These are phyloP conservation scores for Cynocephalus volans DNA, from an alignment of 2,113 vertebrate genomes.

Conservation along the genomic window DNA sequence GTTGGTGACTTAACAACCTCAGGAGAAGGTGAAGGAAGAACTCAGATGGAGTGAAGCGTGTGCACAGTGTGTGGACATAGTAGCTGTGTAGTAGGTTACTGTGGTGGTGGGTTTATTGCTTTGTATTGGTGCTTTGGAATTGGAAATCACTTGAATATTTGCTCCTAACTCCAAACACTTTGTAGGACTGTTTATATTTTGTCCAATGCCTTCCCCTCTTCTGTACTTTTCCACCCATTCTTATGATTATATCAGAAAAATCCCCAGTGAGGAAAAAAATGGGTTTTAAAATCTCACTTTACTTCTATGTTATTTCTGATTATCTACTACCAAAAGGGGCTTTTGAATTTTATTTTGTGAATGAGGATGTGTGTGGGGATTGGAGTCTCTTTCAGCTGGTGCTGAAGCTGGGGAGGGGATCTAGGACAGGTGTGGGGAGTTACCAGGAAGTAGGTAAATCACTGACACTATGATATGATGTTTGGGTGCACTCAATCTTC, in stretches of 20 bases:
- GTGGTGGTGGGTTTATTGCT: fast-evolving
- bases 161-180: background rate
- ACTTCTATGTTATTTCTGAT: background rate
- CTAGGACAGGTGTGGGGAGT: no score
- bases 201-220: background rate
- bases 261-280: background rate
- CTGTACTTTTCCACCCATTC: background rate
- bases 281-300: background rate
- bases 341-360: background rate
- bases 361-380: fast-evolving
- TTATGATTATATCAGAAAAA: background rate
- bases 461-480: background rate
- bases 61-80: background rate
- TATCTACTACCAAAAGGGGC: background rate
- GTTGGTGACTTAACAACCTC: background rate
- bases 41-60: background rate
- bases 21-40: background rate
- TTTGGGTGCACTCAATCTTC: background rate
- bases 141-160: background rate
- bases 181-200: background rate
- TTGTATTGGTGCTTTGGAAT: background rate
- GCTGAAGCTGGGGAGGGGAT: background rate
- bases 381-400: background rate
- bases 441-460: background rate
- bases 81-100: background rate